A percentile compares a stretch with the other conserved stretches of the same genome.
phyloP scores from a whole-genome alignment of 2,888 invertebrate species.

The Stenichneumon culpator region DNA sequence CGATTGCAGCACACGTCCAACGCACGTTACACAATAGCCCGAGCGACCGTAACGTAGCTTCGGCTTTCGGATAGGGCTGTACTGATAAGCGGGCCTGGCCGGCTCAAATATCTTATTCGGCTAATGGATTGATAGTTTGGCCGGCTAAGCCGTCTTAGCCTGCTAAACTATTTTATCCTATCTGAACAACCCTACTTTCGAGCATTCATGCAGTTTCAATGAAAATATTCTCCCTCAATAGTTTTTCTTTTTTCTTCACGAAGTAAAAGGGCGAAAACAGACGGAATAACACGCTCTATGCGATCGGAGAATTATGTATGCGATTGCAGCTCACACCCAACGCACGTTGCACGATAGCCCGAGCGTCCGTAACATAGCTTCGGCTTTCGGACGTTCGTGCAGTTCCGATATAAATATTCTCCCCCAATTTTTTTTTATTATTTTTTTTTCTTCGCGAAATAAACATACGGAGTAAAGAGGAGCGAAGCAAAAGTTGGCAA shows the following conservation, averaged over 20 bases:
- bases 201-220: too few relatives aligned
- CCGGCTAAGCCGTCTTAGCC: too few relatives aligned
- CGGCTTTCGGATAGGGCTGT: too few relatives aligned
- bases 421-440: background rate
- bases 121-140: too few relatives aligned
- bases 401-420: background rate
- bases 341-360: background rate
- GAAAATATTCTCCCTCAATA: too few relatives aligned
- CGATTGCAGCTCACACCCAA: conserved; percentile 12
- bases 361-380: background rate
- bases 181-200: too few relatives aligned
- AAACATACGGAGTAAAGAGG: background rate
- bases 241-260: too few relatives aligned
- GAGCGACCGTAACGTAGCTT: background rate
- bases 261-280: too few relatives aligned
- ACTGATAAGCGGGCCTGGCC: too few relatives aligned
- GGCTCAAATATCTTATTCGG: too few relatives aligned
- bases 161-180: too few relatives aligned
- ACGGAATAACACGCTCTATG: conserved; percentile 4
- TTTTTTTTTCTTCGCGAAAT: background rate
- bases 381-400: background rate
- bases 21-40: background rate
- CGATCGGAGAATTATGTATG: conserved; percentile 30
- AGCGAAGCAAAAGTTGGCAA: background rate
- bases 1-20: conserved; percentile 12